Evolutionary conservation across 2,797 vertebrate genomes (phyloP).

Genomic region (Harpagifer antarcticus): DNA sequence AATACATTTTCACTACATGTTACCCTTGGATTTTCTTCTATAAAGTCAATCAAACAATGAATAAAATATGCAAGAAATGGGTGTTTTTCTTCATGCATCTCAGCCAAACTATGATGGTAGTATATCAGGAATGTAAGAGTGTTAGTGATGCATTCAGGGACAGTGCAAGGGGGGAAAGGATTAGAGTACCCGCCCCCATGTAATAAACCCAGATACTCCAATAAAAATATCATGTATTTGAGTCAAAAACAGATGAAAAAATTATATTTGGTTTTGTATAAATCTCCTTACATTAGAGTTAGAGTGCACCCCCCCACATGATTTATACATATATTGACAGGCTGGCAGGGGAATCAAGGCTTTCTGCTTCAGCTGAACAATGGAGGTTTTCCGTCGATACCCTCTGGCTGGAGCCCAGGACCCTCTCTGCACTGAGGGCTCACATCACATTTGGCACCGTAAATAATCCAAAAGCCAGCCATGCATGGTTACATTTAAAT

Average conservation of each 20-base stretch:
- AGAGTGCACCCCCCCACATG: background rate
- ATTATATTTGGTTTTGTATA: background rate
- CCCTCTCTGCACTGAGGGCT: slow-evolving; percentile 46
- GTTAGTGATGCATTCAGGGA: slow-evolving; percentile 47
- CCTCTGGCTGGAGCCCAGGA: slow-evolving; percentile 30
- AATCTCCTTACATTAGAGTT: slow-evolving; percentile 20
- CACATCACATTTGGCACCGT: slow-evolving; percentile 34
- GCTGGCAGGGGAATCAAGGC: slow-evolving; percentile 37
- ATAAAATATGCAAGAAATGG: background rate
- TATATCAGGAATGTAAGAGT: slow-evolving; percentile 40
- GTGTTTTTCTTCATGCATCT: background rate
- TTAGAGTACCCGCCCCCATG: slow-evolving; percentile 73
- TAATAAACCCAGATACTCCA: slow-evolving; percentile 69
- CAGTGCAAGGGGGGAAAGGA: slow-evolving; percentile 32
- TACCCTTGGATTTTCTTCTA: no score
- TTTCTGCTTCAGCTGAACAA: slow-evolving; percentile 66
- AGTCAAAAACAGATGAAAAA: background rate
- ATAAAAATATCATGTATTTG: background rate
- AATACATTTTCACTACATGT: no score
- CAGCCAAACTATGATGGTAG: slow-evolving; percentile 1
- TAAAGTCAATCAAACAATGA: no score
- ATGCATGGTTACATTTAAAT: background rate
- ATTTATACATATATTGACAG: slow-evolving; percentile 1
- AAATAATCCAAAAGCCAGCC: slow-evolving; percentile 17
- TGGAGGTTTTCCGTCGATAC: slow-evolving; percentile 71